Evolutionary conservation across 2,113 vertebrate species (phyloP).

Genomic region (Chaenocephalus aceratus): DNA sequence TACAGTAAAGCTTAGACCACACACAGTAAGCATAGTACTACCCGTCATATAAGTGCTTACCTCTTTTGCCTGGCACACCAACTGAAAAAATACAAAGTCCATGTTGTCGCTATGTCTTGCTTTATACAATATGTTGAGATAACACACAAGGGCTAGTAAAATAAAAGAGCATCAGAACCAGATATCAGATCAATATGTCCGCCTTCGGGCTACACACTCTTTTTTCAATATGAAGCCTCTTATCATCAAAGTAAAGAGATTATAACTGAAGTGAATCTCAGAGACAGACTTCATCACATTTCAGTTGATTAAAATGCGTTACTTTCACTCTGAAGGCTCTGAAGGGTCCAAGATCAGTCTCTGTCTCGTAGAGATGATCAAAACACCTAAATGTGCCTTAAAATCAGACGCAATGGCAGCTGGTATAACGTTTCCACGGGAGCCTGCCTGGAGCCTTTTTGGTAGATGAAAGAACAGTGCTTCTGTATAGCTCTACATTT

Average conservation of each 20-base stretch:
- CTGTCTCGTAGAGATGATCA: conserved; percentile 7
- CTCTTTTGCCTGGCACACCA: conserved; percentile 79
- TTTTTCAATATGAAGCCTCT: conserved; percentile 39
- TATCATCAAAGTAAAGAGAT: conserved; percentile 42
- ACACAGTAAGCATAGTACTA: conserved; percentile 45
- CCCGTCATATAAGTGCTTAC: conserved; percentile 69
- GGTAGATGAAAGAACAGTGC: conserved; percentile 18
- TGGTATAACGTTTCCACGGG: background rate
- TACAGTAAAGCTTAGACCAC: conserved; percentile 38
- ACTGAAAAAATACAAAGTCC: conserved; percentile 83
- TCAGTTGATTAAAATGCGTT: conserved; percentile 34
- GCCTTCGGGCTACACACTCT: conserved; percentile 22
- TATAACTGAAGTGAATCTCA: conserved; percentile 11
- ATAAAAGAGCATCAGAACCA: background rate
- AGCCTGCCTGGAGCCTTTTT: conserved; percentile 10
- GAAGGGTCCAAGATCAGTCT: background rate
- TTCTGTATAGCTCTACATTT: background rate
- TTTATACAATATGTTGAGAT: conserved; percentile 17
- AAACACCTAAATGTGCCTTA: conserved; percentile 9
- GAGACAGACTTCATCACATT: conserved; percentile 24
- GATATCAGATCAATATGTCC: conserved; percentile 39
- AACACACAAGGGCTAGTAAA: conserved; percentile 14
- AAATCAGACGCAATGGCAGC: background rate
- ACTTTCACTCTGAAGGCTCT: conserved; percentile 17
- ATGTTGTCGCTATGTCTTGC: conserved; percentile 56